Evolutionary conservation across 2,888 invertebrate species (phyloP).

Genomic region (Chesias legatella): DNA sequence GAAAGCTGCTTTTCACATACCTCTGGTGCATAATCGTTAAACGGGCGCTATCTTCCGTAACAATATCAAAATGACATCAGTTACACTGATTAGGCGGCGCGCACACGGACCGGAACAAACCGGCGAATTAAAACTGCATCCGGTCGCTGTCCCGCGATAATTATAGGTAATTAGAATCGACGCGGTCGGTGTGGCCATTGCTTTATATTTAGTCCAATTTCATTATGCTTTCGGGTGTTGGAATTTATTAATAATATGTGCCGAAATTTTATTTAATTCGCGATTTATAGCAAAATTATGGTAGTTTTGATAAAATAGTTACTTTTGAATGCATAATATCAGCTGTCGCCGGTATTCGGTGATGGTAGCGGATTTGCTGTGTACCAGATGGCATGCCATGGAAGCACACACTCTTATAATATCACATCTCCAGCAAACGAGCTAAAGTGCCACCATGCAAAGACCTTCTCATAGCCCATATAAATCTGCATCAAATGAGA

Average conservation of each 20-base stretch:
- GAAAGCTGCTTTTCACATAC: neutral
- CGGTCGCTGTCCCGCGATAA: slow-evolving; percentile 55
- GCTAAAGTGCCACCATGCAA: no score
- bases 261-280: neutral
- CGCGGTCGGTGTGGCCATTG: slow-evolving; percentile 46
- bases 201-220: slow-evolving; percentile 50
- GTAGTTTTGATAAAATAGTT: no score
- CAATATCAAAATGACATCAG: slow-evolving; percentile 66
- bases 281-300: no score
- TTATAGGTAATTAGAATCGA: slow-evolving; percentile 68
- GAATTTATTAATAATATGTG: slow-evolving; percentile 18
- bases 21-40: slow-evolving; percentile 25
- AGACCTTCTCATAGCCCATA: no score
- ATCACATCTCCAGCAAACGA: no score
- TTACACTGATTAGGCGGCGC: slow-evolving; percentile 60
- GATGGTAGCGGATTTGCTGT: no score
- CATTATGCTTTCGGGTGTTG: slow-evolving; percentile 28
- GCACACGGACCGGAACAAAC: slow-evolving; percentile 47
- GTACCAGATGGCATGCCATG: no score
- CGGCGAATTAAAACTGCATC: slow-evolving; percentile 73
- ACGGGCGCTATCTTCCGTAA: slow-evolving; percentile 27
- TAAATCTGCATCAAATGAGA: no score
- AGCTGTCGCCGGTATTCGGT: no score
- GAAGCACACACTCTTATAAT: no score
- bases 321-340: no score